Conservation (phyloP, 64 coral and sea anemone genomes). For the Astreopora myriophthalma region DNA sequence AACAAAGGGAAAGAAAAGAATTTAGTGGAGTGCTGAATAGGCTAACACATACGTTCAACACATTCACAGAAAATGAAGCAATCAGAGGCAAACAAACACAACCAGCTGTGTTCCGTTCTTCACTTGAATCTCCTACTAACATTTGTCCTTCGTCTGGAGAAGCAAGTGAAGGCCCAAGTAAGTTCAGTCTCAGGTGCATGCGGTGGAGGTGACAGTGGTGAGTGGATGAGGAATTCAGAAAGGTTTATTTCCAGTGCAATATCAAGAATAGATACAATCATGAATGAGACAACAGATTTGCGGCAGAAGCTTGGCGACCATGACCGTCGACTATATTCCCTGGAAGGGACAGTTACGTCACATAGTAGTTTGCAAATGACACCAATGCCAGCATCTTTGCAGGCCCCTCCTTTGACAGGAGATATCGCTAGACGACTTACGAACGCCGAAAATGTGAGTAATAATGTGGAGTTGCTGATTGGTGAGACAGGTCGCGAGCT, state of each 20-base stretch:
- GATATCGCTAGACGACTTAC: slow-evolving; percentile 23
- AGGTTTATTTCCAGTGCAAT: background rate
- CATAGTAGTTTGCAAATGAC: background rate
- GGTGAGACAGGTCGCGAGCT: background rate
- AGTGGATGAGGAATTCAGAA: slow-evolving; percentile 5
- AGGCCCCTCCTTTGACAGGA: background rate
- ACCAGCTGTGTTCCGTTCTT: background rate
- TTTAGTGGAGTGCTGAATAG: too few relatives aligned
- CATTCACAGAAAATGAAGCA: slow-evolving; percentile 22
- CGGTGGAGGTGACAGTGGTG: background rate
- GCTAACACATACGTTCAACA: background rate
- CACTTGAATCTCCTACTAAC: slow-evolving; percentile 18
- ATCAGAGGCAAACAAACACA: slow-evolving; percentile 19
- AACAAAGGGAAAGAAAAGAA: too few relatives aligned
- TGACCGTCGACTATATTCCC: background rate
- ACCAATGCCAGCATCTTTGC: background rate
- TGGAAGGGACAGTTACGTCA: slow-evolving; percentile 1
- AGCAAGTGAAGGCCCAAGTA: background rate
- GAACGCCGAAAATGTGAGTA: slow-evolving; percentile 7
- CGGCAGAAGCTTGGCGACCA: background rate
- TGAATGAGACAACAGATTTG: slow-evolving; percentile 15
- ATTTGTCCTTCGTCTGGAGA: background rate
- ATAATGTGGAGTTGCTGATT: slow-evolving; percentile 5
- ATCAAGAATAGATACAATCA: slow-evolving; percentile 12
- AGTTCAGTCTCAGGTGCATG: background rate